These are phyloP conservation scores for Acleris holmiana DNA, from an alignment of 2,888 invertebrate species.

Conservation along the genomic window DNA sequence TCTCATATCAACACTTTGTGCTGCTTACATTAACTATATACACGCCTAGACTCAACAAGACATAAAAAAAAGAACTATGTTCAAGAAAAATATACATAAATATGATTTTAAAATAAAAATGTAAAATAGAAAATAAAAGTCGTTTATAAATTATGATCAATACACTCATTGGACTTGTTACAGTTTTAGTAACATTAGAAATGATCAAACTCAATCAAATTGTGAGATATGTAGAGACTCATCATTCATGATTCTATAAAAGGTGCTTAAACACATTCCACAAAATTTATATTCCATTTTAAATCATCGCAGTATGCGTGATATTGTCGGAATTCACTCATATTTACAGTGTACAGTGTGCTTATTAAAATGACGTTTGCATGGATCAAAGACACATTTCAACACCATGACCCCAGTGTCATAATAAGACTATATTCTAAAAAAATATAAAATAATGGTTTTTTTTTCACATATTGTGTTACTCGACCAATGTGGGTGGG, in stretches of 20 bases:
- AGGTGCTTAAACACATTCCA: slow-evolving; percentile 13
- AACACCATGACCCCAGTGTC: too few relatives aligned
- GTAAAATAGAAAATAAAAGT: slow-evolving; percentile 17
- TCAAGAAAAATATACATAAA: slow-evolving; percentile 33
- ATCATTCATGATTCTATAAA: slow-evolving; percentile 3
- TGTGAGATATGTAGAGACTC: slow-evolving; percentile 30
- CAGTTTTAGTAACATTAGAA: neutral
- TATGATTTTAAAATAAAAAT: slow-evolving; percentile 15
- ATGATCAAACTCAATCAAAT: slow-evolving; percentile 7
- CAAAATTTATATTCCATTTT: neutral
- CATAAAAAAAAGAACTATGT: slow-evolving; percentile 31
- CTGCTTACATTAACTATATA: slow-evolving; percentile 33
- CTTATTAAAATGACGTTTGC: too few relatives aligned
- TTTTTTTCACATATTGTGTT: too few relatives aligned
- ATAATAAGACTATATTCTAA: too few relatives aligned
- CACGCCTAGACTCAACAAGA: slow-evolving; percentile 18
- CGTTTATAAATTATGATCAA: slow-evolving; percentile 2
- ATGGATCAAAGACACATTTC: too few relatives aligned
- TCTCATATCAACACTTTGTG: slow-evolving; percentile 36
- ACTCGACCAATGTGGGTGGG: too few relatives aligned
- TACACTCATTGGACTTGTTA: slow-evolving; percentile 5
- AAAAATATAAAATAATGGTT: too few relatives aligned
- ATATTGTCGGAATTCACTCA: slow-evolving; percentile 17
- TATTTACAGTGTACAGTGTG: slow-evolving; percentile 4
- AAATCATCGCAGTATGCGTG: slow-evolving; percentile 19